A percentile compares a stretch with the other conserved stretches of the same genome.
phyloP scores from a whole-genome alignment of 2,113 vertebrate genomes.

The Rhynchomys soricoides region DNA sequence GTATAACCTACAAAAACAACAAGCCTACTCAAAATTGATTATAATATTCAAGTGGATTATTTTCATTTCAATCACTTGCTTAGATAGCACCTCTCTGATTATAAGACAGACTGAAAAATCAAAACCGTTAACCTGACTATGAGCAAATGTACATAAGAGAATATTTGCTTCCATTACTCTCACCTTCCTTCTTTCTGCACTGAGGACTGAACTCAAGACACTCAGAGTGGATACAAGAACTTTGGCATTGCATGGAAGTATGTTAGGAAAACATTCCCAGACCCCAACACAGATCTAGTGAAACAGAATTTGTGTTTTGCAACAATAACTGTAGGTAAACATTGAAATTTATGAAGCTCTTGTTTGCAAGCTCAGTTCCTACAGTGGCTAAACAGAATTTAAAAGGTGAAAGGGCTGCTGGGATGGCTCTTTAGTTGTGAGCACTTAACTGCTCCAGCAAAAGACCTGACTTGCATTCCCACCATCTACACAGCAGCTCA shows the following conservation, averaged over 20 bases:
- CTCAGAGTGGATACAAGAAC: neutral
- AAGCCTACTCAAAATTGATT: slow-evolving; percentile 39
- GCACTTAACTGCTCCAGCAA: too few species aligned
- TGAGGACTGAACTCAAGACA: neutral
- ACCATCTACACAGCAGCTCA: neutral
- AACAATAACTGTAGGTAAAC: neutral
- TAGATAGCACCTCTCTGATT: slow-evolving; percentile 53
- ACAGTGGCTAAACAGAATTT: neutral
- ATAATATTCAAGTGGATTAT: slow-evolving; percentile 37
- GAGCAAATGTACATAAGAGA: neutral
- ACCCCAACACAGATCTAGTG: neutral
- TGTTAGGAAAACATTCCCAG: neutral
- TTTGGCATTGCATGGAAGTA: neutral
- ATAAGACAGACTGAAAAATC: neutral
- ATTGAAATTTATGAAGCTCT: neutral
- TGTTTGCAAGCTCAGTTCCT: neutral
- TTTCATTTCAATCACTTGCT: slow-evolving; percentile 41
- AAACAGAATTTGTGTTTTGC: neutral
- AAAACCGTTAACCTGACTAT: slow-evolving; percentile 6
- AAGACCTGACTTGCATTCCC: too few species aligned
- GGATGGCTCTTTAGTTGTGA: neutral
- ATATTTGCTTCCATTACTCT: neutral
- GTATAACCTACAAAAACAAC: slow-evolving; percentile 21
- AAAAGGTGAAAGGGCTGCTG: neutral
- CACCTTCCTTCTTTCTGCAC: neutral